Evolutionary conservation across 1,140 invertebrate species (phyloP).

Genomic region (Nephila pilipes): DNA sequence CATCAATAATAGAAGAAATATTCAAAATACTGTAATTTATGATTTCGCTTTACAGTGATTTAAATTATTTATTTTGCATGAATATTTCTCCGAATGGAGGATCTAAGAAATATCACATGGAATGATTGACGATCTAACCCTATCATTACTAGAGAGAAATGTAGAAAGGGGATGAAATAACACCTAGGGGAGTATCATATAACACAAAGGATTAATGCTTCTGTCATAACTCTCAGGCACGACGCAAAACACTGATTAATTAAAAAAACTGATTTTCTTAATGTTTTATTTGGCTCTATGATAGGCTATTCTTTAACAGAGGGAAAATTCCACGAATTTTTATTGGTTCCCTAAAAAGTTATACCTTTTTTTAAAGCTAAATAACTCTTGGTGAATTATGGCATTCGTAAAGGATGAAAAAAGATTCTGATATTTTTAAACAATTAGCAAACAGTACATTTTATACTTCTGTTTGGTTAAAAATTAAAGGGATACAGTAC

Average conservation of each 20-base stretch:
- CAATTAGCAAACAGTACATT: no score
- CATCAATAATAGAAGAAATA: neutral
- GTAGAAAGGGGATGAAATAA: neutral
- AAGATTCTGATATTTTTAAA: no score
- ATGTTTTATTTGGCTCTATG: neutral
- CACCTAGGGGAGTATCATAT: neutral
- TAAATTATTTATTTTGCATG: constrained; percentile 1
- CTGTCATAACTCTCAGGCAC: neutral
- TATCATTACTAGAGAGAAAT: neutral
- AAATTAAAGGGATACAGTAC: no score
- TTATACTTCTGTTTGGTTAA: no score
- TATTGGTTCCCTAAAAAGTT: neutral
- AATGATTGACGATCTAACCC: neutral
- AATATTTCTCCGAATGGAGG: neutral
- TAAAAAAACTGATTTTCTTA: neutral
- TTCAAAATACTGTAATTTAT: neutral
- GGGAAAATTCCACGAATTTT: neutral
- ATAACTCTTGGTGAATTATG: neutral
- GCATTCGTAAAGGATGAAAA: neutral
- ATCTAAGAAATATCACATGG: neutral
- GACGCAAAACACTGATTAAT: neutral
- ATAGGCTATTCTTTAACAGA: neutral
- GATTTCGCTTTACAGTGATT: neutral
- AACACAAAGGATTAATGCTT: neutral
- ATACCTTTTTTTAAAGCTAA: neutral